phyloP scores from a whole-genome alignment of 2,113 vertebrate species.

The Hippocampus zosterae region DNA sequence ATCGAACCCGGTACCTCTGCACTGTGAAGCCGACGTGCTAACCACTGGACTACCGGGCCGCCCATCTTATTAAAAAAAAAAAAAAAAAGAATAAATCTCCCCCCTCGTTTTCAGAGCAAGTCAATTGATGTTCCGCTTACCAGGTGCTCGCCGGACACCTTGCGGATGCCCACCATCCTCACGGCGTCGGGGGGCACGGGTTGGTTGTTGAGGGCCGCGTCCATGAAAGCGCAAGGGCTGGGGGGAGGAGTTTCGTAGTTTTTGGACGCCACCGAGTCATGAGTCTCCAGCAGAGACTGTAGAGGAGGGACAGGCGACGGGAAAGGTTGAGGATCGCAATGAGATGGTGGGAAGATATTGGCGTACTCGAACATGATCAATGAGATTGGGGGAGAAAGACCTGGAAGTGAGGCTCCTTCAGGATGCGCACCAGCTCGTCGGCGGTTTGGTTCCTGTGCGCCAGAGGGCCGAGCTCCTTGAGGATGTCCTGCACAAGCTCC shows the following conservation, averaged over 20 bases:
- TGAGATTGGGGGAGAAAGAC: constrained; percentile 49
- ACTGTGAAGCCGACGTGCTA: too few relatives aligned
- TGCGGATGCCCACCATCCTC: constrained; percentile 94
- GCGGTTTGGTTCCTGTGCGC: constrained; percentile 71
- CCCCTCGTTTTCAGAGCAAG: not conserved
- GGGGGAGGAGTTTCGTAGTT: constrained; percentile 89
- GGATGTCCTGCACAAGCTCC: constrained; percentile 93
- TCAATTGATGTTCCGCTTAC: constrained; percentile 62
- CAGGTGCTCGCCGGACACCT: constrained; percentile 89
- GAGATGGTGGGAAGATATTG: not conserved
- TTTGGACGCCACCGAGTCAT: constrained; percentile 93
- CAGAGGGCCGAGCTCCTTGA: constrained; percentile 81
- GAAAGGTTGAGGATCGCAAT: not conserved
- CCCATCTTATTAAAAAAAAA: too few relatives aligned
- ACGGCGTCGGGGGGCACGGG: constrained; percentile 89
- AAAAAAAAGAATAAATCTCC: not conserved
- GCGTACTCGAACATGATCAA: too few relatives aligned
- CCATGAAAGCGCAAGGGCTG: constrained; percentile 83
- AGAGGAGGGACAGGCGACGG: not conserved
- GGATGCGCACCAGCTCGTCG: constrained; percentile 81
- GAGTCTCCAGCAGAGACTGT: constrained; percentile 92
- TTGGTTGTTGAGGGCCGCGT: constrained; percentile 83
- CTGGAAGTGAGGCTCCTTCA: constrained; percentile 94
- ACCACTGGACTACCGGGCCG: too few relatives aligned
- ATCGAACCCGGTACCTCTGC: too few relatives aligned